Base-by-base conservation (phyloP, 2,113 vertebrate genomes). In the Oxyura jamaicensis region DNA sequence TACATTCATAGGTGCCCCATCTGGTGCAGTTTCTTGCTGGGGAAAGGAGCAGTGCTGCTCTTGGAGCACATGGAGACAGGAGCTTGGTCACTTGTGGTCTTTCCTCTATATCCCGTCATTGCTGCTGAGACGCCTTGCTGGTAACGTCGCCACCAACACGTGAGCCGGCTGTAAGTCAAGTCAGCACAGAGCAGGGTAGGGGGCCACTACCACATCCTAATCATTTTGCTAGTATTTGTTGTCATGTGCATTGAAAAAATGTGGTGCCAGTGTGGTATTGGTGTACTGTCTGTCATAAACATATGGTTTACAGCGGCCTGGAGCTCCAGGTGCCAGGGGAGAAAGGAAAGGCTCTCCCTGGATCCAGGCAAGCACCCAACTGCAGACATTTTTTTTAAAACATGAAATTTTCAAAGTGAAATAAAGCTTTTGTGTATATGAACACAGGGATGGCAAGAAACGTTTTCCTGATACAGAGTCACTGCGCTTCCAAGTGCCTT, bases 71-170 rank as follows among this genome's bases (percentile, higher is more conserved):
- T 31, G 52, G 10, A 1, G 36, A 36, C 35, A 2, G 36, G 36
- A 2, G 13, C 8, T 25, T 46, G 7, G 11, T 39, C 41, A 0
- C 28, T 23, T 16, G 25, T 31, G 7, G 48, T 20, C n/a, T 46
- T 23, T 42, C 21, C 48, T 59, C 0, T 21, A 5, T 2, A 0
- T 48, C 26, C 55, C 4, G 0, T 29, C 29, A 0, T 29, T 4
- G 1, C 81, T 56, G 76, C 48, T n/a, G 59, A 31, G 60, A 14
- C 10, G 19, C n/a, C 39, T 31, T 50, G n/a, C 28, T 29, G 62
- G 56, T 36, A 25, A n/a, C 48, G 55, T 13, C 16, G 6, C 44
- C 42, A 15, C 42, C 31, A n/a, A 23, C 29, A 25, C 25, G 1
- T 1, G 55, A 35, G 63, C 91, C 72, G 60, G 8, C 26, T 17